Conservation (phyloP, 2,113 vertebrate genomes). For the Sapayoa aenigma region DNA sequence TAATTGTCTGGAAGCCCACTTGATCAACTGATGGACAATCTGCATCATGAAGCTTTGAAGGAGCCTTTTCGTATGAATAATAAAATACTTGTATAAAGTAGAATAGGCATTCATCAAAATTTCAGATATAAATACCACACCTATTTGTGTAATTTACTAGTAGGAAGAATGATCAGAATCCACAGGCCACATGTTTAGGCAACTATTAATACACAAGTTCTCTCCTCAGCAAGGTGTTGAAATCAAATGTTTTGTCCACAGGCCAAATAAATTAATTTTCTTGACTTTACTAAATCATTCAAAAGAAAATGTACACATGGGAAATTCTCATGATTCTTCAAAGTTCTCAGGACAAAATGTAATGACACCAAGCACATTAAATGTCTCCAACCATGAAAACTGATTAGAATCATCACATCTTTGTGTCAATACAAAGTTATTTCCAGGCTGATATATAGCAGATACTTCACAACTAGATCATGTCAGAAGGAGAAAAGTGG, state of each 20-base stretch:
- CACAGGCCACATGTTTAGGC: background rate
- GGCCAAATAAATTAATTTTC: background rate
- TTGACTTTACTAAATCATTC: background rate
- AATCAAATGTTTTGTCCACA: background rate
- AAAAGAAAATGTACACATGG: background rate
- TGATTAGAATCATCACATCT: background rate
- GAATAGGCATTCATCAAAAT: slow-evolving; percentile 22
- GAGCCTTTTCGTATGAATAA: background rate
- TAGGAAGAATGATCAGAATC: background rate
- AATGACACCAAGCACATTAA: background rate
- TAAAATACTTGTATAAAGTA: background rate
- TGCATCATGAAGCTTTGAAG: slow-evolving; percentile 1
- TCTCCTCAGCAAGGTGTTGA: background rate
- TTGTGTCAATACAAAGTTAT: background rate
- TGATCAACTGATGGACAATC: background rate
- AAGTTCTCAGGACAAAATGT: background rate
- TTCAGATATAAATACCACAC: slow-evolving; percentile 44
- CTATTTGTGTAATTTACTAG: background rate
- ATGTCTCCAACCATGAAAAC: background rate
- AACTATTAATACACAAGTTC: background rate
- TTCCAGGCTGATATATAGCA: background rate
- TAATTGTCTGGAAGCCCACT: background rate
- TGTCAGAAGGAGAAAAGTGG: background rate
- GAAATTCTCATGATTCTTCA: background rate
- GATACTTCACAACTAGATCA: background rate